Evolutionary conservation across 2,797 vertebrate genomes (phyloP).

Genomic region (Sebastes hubbsi): DNA sequence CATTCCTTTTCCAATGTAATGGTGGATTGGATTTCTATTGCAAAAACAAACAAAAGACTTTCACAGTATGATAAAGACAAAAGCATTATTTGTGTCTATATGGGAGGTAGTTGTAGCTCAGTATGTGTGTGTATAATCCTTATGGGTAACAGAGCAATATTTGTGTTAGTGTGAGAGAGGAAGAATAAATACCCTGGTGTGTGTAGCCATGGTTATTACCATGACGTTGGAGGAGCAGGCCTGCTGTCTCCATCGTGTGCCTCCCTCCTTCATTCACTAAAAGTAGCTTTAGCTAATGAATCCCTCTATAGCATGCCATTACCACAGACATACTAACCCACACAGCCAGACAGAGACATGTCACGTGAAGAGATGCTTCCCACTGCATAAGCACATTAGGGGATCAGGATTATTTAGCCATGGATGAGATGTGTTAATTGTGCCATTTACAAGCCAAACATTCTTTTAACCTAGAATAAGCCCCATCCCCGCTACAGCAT

Average conservation of each 20-base stretch:
- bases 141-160: conserved; percentile 56
- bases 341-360: conserved; percentile 70
- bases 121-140: conserved; percentile 48
- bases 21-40: background rate
- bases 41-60: background rate
- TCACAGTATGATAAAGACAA: background rate
- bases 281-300: conserved; percentile 70
- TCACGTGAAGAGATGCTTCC: conserved; percentile 63
- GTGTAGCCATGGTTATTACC: conserved; percentile 82
- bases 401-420: conserved; percentile 77
- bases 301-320: conserved; percentile 61
- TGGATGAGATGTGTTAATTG: conserved; percentile 74
- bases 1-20: background rate
- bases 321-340: conserved; percentile 72
- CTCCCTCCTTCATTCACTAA: conserved; percentile 81
- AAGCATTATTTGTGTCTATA: conserved; percentile 8
- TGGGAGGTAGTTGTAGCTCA: conserved; percentile 5
- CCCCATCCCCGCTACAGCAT: conserved; percentile 46
- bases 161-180: conserved; percentile 61
- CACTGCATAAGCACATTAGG: conserved; percentile 75
- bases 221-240: conserved; percentile 75
- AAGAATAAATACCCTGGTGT: conserved; percentile 76
- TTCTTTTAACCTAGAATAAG: conserved; percentile 64
- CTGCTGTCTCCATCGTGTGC: conserved; percentile 66
- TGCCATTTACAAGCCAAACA: conserved; percentile 67